These are phyloP conservation scores for Sakesphorus luctuosus DNA, from an alignment of 2,113 vertebrate genomes.

Conservation along the genomic window DNA sequence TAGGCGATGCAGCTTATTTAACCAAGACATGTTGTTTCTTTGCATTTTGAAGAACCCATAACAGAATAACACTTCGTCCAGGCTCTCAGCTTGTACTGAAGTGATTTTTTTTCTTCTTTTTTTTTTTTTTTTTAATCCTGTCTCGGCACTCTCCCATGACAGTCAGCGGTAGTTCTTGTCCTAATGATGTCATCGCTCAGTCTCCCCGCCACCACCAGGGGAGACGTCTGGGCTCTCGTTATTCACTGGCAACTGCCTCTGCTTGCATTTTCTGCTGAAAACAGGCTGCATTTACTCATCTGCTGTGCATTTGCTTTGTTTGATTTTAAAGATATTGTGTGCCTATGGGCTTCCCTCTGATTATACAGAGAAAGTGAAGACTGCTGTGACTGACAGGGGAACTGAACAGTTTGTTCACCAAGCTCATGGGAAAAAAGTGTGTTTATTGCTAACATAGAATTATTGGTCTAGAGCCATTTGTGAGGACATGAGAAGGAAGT, in stretches of 20 bases:
- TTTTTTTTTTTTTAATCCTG: neutral
- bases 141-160: neutral
- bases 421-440: neutral
- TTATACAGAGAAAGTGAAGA: neutral
- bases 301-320: neutral
- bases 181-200: neutral
- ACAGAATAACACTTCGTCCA: neutral
- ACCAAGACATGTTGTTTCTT: neutral
- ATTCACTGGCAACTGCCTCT: neutral
- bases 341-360: neutral
- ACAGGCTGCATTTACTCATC: neutral
- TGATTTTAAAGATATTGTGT: neutral
- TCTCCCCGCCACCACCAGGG: neutral
- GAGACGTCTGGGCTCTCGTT: rapidly evolving
- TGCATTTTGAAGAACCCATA: neutral
- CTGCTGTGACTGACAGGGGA: neutral
- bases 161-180: neutral
- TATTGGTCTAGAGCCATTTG: neutral
- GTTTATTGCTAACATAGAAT: neutral
- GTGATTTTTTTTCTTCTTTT: neutral
- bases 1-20: neutral
- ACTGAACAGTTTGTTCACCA: neutral
- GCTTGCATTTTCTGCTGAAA: constrained; percentile 1
- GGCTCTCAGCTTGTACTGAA: neutral
- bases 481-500: neutral